Evolutionary conservation across 1,140 invertebrate species (phyloP).

Genomic region (Vanessa atalanta): DNA sequence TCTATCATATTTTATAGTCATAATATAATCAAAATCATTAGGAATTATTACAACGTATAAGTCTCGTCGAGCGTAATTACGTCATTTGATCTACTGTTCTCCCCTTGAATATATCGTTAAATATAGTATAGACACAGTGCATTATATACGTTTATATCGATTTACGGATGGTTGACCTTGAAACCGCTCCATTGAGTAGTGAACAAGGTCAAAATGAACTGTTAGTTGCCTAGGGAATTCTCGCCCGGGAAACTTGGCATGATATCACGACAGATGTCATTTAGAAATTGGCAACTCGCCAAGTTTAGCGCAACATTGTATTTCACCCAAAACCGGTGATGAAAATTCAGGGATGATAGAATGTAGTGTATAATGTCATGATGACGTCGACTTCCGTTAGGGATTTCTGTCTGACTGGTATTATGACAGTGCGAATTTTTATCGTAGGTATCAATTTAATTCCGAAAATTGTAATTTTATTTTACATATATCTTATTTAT

Average conservation of each 20-base stretch:
- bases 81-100: neutral
- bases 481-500: neutral
- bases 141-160: neutral
- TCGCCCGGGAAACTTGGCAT: constrained; percentile 30
- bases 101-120: neutral
- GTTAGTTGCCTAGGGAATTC: constrained; percentile 12
- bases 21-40: neutral
- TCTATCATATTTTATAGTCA: neutral
- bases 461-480: neutral
- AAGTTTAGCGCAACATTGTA: neutral
- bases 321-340: constrained; percentile 1
- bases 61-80: neutral
- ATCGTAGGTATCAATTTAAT: neutral
- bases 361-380: neutral
- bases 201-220: constrained; percentile 1
- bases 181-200: constrained; percentile 20
- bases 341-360: neutral
- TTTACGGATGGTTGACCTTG: constrained; percentile 13
- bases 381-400: neutral
- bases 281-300: neutral
- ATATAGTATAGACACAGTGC: neutral
- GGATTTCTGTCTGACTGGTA: too few species aligned
- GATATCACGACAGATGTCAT: constrained; percentile 7
- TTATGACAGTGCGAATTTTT: neutral
- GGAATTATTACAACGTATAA: neutral